Evolutionary conservation across 2,888 invertebrate genomes (phyloP).

Genomic region (Drosophila atripex): DNA sequence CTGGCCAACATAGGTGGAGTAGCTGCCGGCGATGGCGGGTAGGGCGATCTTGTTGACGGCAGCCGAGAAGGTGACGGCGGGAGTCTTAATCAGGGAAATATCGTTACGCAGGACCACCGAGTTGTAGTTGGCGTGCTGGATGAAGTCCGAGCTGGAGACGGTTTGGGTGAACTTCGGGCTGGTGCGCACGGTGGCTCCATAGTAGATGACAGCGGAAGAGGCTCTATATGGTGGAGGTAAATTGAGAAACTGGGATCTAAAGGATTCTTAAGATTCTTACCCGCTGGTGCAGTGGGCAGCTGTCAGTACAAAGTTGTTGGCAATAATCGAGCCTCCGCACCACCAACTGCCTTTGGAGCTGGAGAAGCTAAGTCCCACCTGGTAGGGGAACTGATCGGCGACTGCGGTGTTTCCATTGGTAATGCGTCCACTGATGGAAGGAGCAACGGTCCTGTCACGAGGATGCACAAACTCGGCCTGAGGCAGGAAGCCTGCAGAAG

Average conservation of each 20-base stretch:
- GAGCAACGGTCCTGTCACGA: conserved; percentile 4
- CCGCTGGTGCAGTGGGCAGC: conserved; percentile 74
- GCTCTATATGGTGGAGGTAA: conserved; percentile 37
- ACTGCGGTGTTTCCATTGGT: conserved; percentile 52
- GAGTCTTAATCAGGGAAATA: conserved; percentile 68
- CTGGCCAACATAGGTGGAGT: conserved; percentile 48
- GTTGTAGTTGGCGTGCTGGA: conserved; percentile 80
- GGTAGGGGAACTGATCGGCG: conserved; percentile 68
- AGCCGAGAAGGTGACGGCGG: conserved; percentile 26
- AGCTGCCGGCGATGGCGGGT: conserved; percentile 48
- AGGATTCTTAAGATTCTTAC: conserved; percentile 43
- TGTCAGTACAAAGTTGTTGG: conserved; percentile 56
- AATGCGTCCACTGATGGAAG: conserved; percentile 59
- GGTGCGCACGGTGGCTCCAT: conserved; percentile 73
- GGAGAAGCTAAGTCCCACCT: conserved; percentile 63
- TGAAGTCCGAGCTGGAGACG: conserved; percentile 45
- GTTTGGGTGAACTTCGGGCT: conserved; percentile 50
- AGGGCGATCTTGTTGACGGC: conserved; percentile 32
- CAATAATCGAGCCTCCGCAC: conserved; percentile 73
- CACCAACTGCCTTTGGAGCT: conserved; percentile 36
- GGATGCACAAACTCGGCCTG: conserved; percentile 9
- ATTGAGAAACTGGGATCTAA: too few species aligned
- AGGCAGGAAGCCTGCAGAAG: conserved; percentile 19
- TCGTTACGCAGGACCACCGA: conserved; percentile 56
- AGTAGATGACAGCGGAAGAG: conserved; percentile 55